Evolutionary conservation across 2,797 vertebrate species (phyloP).

Genomic region (Menidia menidia): DNA sequence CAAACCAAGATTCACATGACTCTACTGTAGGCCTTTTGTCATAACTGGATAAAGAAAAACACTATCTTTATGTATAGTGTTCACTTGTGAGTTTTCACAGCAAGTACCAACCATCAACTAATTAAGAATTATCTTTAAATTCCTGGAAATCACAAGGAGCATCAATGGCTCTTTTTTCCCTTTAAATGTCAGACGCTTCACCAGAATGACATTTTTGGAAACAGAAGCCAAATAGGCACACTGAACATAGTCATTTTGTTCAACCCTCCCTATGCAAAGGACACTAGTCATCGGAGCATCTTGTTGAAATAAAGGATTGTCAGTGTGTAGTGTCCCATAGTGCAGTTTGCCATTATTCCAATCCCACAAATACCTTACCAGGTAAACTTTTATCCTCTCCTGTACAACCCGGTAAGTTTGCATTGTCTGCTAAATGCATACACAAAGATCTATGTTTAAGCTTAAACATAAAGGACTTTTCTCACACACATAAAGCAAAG

Average conservation of each 20-base stretch:
- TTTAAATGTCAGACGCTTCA: neutral
- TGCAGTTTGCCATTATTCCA: neutral
- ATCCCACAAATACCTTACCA: neutral
- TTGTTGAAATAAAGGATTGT: neutral
- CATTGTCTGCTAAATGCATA: too few relatives aligned
- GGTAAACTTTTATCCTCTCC: too few relatives aligned
- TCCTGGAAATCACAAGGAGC: neutral
- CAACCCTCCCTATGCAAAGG: neutral
- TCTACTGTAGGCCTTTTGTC: conserved; percentile 20
- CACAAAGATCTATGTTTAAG: too few relatives aligned
- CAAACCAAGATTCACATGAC: conserved; percentile 8
- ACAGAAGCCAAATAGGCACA: neutral
- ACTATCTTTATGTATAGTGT: conserved; percentile 16
- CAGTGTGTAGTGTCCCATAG: neutral
- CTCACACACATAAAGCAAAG: too few relatives aligned
- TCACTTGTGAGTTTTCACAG: conserved; percentile 21
- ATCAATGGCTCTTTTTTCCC: neutral
- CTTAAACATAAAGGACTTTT: too few relatives aligned
- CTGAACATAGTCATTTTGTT: neutral
- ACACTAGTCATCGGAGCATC: neutral
- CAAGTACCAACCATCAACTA: conserved; percentile 1
- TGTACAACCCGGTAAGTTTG: neutral
- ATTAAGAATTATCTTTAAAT: neutral
- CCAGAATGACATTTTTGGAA: neutral
- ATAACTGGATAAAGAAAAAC: conserved; percentile 4